phyloP scores from a whole-genome alignment of 2,888 invertebrate genomes.

The Lasioglossum marginatum region DNA sequence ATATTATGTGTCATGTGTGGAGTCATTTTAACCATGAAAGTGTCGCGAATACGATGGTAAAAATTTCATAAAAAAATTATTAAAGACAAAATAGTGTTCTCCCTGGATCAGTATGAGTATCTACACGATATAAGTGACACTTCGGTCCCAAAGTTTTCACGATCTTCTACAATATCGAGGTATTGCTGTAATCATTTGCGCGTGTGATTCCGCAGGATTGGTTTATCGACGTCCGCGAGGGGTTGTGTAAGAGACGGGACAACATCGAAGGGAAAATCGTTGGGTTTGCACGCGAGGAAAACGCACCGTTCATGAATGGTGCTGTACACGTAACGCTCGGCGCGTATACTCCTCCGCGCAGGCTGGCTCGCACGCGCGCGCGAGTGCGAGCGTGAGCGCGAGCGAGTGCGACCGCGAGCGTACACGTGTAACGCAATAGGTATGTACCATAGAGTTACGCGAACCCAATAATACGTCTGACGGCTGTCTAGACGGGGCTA shows the following conservation, averaged over 20 bases:
- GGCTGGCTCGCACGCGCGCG: conserved; percentile 23
- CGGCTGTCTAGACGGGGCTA: conserved; percentile 81
- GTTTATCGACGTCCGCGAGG: neutral
- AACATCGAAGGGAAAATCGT: neutral
- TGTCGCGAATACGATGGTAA: too few species aligned
- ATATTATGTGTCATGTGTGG: too few species aligned
- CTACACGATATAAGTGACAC: neutral
- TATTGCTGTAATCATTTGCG: neutral
- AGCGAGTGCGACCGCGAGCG: conserved; percentile 20
- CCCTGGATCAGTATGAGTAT: neutral
- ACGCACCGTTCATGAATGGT: conserved; percentile 43
- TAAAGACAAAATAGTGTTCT: neutral
- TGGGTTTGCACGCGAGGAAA: neutral
- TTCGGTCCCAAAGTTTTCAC: neutral
- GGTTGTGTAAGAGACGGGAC: neutral
- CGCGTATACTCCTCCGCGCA: conserved; percentile 2
- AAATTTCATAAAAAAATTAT: too few species aligned
- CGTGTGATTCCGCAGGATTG: neutral
- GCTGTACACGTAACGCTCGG: conserved; percentile 17
- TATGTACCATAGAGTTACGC: conserved; percentile 78
- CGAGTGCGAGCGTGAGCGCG: conserved; percentile 20
- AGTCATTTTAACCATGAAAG: too few species aligned
- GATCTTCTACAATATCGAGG: neutral
- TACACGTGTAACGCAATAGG: conserved; percentile 57
- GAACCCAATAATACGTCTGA: conserved; percentile 82